Conservation (phyloP, 2,113 vertebrate species). For the Alethe castanea region DNA sequence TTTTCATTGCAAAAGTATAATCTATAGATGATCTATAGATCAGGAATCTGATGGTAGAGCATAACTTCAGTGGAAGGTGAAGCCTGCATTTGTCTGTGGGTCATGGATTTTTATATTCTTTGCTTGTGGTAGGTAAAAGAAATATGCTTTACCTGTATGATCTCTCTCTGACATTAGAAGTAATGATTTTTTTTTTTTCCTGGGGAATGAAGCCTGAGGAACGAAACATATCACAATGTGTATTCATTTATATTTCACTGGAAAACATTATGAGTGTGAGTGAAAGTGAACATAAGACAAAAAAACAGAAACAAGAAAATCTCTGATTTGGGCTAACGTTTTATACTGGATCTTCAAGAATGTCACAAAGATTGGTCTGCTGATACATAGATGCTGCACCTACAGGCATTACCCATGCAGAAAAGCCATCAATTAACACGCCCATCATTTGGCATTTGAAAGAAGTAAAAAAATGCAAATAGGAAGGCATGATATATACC, state of each 20-base stretch:
- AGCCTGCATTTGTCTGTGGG: not conserved
- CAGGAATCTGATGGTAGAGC: not conserved
- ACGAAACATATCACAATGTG: not conserved
- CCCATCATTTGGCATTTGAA: not conserved
- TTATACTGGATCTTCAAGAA: not conserved
- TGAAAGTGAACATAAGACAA: not conserved
- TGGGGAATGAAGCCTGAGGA: not conserved
- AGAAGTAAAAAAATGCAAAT: not conserved
- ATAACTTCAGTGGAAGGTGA: not conserved
- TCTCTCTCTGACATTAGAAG: not conserved
- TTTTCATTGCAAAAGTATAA: not conserved
- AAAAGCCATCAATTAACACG: not conserved
- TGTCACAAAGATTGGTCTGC: not conserved
- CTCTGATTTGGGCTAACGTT: not conserved
- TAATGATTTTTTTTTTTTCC: not conserved
- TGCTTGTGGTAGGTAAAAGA: not conserved
- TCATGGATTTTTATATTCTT: constrained; percentile 24
- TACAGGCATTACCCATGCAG: not conserved
- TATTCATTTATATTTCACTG: not conserved
- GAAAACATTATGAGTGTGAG: not conserved
- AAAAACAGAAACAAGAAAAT: not conserved
- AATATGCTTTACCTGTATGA: not conserved
- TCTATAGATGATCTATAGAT: not conserved
- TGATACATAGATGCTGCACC: not conserved
- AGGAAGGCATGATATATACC: not conserved